Percentiles rank a stretch among this genome's conserved stretches.
These are phyloP conservation scores for Tortricodes alternella DNA, from an alignment of 2,888 invertebrate species.

Conservation along the genomic window DNA sequence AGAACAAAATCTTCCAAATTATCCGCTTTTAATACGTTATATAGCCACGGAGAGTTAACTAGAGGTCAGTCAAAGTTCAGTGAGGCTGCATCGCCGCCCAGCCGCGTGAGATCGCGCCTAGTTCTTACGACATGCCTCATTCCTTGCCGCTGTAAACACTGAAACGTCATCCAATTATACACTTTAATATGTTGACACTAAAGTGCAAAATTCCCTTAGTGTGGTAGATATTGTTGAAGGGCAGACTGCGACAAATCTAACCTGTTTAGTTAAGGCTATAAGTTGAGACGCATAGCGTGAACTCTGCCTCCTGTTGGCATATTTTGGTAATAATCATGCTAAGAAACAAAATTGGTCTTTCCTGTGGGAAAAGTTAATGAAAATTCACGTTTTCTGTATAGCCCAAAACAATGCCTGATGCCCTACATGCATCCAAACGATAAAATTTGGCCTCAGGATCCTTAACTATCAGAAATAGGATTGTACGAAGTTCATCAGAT, in stretches of 20 bases:
- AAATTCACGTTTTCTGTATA: too few species aligned
- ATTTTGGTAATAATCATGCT: too few species aligned
- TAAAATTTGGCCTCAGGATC: too few species aligned
- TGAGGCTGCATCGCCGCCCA: conserved; percentile 45
- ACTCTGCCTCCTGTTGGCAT: background rate
- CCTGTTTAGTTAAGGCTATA: background rate
- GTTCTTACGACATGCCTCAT: conserved; percentile 44
- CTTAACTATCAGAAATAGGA: too few species aligned
- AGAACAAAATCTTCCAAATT: conserved; percentile 13
- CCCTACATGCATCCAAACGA: too few species aligned
- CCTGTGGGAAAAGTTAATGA: too few species aligned
- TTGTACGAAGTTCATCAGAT: too few species aligned
- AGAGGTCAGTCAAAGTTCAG: conserved; percentile 63
- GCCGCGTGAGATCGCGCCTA: conserved; percentile 39
- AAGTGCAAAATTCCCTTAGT: background rate
- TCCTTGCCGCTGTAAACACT: conserved; percentile 20
- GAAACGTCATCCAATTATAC: conserved; percentile 13
- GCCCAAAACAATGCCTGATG: too few species aligned
- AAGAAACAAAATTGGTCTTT: too few species aligned
- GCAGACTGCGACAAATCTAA: conserved; percentile 1
- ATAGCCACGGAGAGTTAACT: conserved; percentile 36
- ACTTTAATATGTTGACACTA: conserved; percentile 6
- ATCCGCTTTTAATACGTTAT: conserved; percentile 14
- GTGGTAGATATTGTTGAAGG: background rate
- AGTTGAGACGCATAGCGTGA: background rate